Evolutionary conservation across 2,113 vertebrate genomes (phyloP).

Genomic region (Verasper variegatus): DNA sequence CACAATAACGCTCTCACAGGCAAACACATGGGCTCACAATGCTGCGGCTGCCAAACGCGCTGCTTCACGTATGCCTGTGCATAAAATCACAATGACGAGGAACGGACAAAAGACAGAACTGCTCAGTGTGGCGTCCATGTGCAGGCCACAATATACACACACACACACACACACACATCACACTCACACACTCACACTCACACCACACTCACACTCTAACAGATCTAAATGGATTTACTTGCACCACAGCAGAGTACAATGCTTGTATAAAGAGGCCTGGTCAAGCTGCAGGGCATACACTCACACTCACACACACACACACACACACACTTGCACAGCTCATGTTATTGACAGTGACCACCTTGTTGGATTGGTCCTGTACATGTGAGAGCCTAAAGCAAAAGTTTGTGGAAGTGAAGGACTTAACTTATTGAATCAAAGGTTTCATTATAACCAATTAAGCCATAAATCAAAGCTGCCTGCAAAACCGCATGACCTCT

Average conservation of each 20-base stretch:
- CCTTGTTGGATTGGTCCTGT: too few species aligned
- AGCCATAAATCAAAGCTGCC: too few species aligned
- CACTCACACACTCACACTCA: slow-evolving; percentile 5
- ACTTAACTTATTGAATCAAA: too few species aligned
- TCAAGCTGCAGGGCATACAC: slow-evolving; percentile 4
- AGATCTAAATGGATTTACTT: slow-evolving; percentile 53
- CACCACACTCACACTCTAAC: slow-evolving; percentile 3
- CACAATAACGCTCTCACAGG: slow-evolving; percentile 72
- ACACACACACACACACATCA: slow-evolving; percentile 14
- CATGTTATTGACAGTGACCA: neutral
- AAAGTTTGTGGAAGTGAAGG: too few species aligned
- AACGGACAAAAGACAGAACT: slow-evolving; percentile 62
- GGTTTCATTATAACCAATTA: too few species aligned
- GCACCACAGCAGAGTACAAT: slow-evolving; percentile 35
- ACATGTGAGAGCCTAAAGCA: too few species aligned
- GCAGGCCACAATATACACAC: slow-evolving; percentile 19
- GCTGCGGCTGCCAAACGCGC: slow-evolving; percentile 45
- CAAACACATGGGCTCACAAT: slow-evolving; percentile 66
- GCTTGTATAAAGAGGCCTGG: slow-evolving; percentile 18
- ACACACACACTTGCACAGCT: too few species aligned
- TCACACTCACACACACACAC: neutral
- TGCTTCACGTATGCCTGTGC: slow-evolving; percentile 67
- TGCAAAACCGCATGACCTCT: too few species aligned
- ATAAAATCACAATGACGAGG: slow-evolving; percentile 69
- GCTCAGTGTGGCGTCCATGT: slow-evolving; percentile 20